Percentiles rank a stretch among this genome's conserved stretches.
phyloP scores from a whole-genome alignment of 1,140 invertebrate genomes.

The Kradibia gibbosae region DNA sequence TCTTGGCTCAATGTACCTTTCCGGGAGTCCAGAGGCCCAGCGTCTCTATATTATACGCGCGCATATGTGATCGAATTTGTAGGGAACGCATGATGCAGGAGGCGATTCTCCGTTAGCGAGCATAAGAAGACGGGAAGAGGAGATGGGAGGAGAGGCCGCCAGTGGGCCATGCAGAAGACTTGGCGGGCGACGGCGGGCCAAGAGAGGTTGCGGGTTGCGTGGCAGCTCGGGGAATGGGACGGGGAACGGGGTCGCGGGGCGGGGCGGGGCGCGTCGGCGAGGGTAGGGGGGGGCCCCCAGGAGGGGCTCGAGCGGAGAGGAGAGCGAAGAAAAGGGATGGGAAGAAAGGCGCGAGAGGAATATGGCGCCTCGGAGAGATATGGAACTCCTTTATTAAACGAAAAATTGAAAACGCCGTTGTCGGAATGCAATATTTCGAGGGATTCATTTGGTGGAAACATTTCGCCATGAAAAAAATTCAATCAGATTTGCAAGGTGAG shows the following conservation, averaged over 20 bases:
- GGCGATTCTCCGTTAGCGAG: neutral
- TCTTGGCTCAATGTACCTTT: neutral
- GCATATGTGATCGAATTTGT: neutral
- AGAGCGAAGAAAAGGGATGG: neutral
- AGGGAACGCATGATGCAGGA: neutral
- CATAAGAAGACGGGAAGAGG: constrained; percentile 5
- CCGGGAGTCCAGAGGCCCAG: neutral
- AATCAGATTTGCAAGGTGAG: constrained; percentile 72
- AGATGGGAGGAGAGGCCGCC: constrained; percentile 27
- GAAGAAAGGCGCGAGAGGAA: constrained; percentile 16
- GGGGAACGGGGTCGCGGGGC: no score
- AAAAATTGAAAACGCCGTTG: constrained; percentile 70
- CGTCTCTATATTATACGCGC: neutral
- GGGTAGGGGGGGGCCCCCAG: no score
- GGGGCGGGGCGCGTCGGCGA: no score
- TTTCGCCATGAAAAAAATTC: constrained; percentile 72
- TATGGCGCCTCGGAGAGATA: constrained; percentile 39
- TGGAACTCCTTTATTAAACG: constrained; percentile 70
- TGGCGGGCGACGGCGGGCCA: no score
- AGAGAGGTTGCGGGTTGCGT: no score
- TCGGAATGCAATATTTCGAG: constrained; percentile 74
- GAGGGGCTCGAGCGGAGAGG: neutral
- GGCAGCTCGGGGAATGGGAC: no score
- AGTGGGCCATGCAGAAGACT: no score
- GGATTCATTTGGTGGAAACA: constrained; percentile 74